Conservation (phyloP, 2,797 vertebrate species). For the Huso huso region DNA sequence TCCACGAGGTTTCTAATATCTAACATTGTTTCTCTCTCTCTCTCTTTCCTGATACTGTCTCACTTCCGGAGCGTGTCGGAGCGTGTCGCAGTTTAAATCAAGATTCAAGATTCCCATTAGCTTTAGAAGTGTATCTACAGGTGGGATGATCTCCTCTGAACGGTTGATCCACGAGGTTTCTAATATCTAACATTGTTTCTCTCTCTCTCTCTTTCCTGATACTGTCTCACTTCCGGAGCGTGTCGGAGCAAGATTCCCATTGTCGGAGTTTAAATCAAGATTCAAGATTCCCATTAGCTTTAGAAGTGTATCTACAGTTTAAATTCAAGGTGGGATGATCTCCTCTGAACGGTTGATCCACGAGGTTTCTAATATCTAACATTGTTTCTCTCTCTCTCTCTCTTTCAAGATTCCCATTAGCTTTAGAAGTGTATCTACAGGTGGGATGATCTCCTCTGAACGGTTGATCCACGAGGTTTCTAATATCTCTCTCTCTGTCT, state of each 20-base stretch:
- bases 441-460: background rate
- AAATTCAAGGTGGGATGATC: too few relatives aligned
- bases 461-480: background rate
- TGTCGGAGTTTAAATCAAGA: background rate
- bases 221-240: too few relatives aligned
- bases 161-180: background rate
- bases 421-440: too few relatives aligned
- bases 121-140: too few relatives aligned
- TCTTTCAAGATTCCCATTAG: background rate
- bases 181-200: background rate
- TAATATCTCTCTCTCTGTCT: slow-evolving; percentile 11
- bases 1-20: background rate
- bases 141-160: background rate
- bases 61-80: too few relatives aligned
- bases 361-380: background rate
- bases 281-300: background rate
- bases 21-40: background rate
- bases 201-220: background rate
- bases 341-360: background rate
- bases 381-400: background rate
- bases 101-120: background rate
- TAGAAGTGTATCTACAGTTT: too few relatives aligned
- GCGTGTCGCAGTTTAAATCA: background rate
- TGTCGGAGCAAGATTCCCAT: too few relatives aligned
- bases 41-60: background rate